phyloP scores from a whole-genome alignment of 2,888 invertebrate genomes.

The Zaprionus obscuricornis region DNA sequence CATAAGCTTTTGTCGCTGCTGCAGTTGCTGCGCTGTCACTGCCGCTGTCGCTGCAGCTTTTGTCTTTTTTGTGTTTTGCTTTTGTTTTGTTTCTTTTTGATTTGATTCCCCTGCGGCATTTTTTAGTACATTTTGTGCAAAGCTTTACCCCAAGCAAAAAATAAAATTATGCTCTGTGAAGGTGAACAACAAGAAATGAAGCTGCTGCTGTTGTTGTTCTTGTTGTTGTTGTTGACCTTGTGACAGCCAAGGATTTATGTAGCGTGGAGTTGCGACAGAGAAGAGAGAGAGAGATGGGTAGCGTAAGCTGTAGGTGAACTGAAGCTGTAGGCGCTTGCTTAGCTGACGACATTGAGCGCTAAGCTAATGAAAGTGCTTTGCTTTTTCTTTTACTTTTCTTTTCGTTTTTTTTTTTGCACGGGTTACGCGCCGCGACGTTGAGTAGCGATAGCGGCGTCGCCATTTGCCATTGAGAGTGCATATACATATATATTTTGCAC shows the following conservation, averaged over 20 bases:
- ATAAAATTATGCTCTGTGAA: conserved; percentile 34
- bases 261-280: too few species aligned
- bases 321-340: too few species aligned
- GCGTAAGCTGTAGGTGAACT: not conserved
- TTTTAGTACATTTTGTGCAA: conserved; percentile 48
- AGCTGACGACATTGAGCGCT: conserved; percentile 60
- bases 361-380: conserved; percentile 74
- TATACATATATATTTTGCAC: conserved; percentile 27
- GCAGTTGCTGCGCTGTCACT: too few species aligned
- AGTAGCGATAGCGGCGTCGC: conserved; percentile 28
- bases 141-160: conserved; percentile 46
- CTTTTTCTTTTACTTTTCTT: conserved; percentile 53
- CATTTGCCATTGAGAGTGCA: conserved; percentile 35
- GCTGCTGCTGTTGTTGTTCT: conserved; percentile 25
- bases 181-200: conserved; percentile 14
- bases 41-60: conserved; percentile 37
- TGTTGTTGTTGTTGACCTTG: conserved; percentile 60
- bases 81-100: too few species aligned
- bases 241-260: conserved; percentile 22
- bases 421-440: too few species aligned
- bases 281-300: not conserved
- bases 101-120: conserved; percentile 22
- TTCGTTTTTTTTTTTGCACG: conserved; percentile 41
- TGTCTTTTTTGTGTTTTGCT: too few species aligned
- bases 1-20: conserved; percentile 47